These are phyloP conservation scores for Rambutsinella grinnellia DNA, from an alignment of 2,888 invertebrate genomes.

Conservation along the genomic window DNA sequence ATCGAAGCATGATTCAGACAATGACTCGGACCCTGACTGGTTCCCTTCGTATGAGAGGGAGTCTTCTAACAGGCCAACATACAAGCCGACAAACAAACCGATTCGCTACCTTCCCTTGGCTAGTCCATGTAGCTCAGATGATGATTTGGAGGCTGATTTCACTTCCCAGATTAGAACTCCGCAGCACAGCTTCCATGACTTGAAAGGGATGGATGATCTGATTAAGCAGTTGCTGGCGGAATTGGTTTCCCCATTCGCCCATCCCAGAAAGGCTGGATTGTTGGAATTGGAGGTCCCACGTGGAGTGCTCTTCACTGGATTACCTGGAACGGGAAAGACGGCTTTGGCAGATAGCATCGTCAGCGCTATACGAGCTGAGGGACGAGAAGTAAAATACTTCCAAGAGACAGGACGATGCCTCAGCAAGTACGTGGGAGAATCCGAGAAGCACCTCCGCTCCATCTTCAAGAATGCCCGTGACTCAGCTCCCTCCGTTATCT, in stretches of 20 bases:
- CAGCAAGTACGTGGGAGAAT: constrained; percentile 7
- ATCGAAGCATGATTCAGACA: too few species aligned
- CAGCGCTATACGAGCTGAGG: neutral
- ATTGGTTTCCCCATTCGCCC: neutral
- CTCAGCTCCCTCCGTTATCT: neutral
- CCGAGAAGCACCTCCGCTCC: neutral
- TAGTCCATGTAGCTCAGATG: too few species aligned
- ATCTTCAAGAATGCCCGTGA: constrained; percentile 1
- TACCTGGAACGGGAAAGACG: constrained; percentile 27
- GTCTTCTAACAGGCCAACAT: too few species aligned
- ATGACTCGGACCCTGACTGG: too few species aligned
- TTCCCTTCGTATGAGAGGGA: too few species aligned
- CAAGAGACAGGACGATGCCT: constrained; percentile 6
- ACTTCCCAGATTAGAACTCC: neutral
- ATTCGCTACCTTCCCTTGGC: too few species aligned
- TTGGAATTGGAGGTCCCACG: neutral
- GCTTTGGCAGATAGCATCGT: constrained; percentile 16
- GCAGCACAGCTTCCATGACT: neutral
- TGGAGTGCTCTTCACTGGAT: constrained; percentile 5
- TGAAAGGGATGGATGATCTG: neutral
- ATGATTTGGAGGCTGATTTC: too few species aligned
- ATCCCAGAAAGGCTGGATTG: neutral
- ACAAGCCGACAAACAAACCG: too few species aligned
- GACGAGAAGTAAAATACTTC: constrained; percentile 6
- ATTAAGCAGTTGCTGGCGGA: neutral